These are phyloP conservation scores for Panzeria rudis DNA, from an alignment of 2,888 invertebrate species.

Conservation along the genomic window DNA sequence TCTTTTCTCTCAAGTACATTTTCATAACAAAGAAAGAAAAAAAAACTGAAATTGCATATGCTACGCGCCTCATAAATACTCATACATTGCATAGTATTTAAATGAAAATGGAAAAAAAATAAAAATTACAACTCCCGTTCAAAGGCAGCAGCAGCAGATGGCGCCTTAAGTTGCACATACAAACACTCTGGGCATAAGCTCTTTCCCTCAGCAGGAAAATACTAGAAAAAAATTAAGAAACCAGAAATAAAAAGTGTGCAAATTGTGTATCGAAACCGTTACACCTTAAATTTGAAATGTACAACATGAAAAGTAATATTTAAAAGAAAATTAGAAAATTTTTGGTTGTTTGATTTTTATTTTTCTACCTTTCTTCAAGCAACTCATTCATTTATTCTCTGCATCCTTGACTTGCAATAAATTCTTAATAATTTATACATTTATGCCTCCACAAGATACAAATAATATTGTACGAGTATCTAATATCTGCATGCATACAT, in stretches of 20 bases:
- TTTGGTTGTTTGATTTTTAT: slow-evolving; percentile 24
- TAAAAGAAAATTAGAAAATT: slow-evolving; percentile 58
- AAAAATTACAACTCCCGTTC: slow-evolving; percentile 21
- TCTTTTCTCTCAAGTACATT: slow-evolving; percentile 8
- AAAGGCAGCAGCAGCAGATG: slow-evolving; percentile 57
- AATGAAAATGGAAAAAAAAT: slow-evolving; percentile 12
- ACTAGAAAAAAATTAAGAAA: slow-evolving; percentile 1
- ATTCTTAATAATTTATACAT: slow-evolving; percentile 52
- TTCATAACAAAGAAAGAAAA: slow-evolving; percentile 8
- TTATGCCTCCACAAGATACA: slow-evolving; percentile 49
- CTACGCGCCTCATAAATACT: slow-evolving; percentile 45
- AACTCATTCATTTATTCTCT: slow-evolving; percentile 17
- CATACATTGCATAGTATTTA: slow-evolving; percentile 8
- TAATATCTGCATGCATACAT: slow-evolving; percentile 26
- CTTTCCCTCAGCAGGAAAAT: neutral
- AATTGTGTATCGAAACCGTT: slow-evolving; percentile 53
- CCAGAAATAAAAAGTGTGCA: slow-evolving; percentile 61
- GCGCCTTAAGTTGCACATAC: slow-evolving; percentile 64
- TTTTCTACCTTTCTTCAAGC: slow-evolving; percentile 2
- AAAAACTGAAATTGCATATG: slow-evolving; percentile 29
- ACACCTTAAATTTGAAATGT: slow-evolving; percentile 58
- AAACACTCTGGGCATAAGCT: slow-evolving; percentile 9
- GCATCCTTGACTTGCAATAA: slow-evolving; percentile 55
- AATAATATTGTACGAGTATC: slow-evolving; percentile 38
- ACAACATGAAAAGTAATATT: slow-evolving; percentile 54